phyloP scores from a whole-genome alignment of 1,140 invertebrate species.

The Habropoda laboriosa region DNA sequence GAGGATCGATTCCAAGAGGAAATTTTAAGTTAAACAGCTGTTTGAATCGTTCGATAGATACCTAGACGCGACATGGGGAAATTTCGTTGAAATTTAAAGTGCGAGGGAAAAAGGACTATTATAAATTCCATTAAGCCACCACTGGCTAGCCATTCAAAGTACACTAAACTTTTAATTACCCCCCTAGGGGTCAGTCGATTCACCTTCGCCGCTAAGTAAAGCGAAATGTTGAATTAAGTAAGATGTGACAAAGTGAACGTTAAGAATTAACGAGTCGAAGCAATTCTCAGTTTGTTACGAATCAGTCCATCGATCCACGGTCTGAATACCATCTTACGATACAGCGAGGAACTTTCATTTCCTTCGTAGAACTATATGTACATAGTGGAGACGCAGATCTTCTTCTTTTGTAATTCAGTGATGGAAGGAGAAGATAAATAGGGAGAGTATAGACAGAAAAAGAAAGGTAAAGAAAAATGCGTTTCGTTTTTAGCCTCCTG shows the following conservation, averaged over 20 bases:
- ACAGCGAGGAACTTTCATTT: too few species aligned
- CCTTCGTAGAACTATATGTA: too few species aligned
- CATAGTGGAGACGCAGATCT: too few species aligned
- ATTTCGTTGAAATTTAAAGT: constrained; percentile 50
- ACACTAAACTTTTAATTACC: constrained; percentile 76
- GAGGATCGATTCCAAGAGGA: not conserved
- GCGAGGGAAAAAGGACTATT: constrained; percentile 70
- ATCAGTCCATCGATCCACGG: constrained; percentile 2
- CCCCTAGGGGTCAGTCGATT: constrained; percentile 43
- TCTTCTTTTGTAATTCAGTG: too few species aligned
- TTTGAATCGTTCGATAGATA: not conserved
- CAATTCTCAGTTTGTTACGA: constrained; percentile 49
- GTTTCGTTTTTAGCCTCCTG: too few species aligned
- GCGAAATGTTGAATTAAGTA: constrained; percentile 73
- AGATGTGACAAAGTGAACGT: constrained; percentile 68
- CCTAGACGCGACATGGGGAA: not conserved
- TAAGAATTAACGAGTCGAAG: constrained; percentile 64
- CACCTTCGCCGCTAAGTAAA: constrained; percentile 51
- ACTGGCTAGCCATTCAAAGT: constrained; percentile 70
- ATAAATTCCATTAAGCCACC: constrained; percentile 80
- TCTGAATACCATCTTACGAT: not conserved
- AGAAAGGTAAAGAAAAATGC: too few species aligned
- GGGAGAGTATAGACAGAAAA: too few species aligned
- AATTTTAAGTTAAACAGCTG: not conserved
- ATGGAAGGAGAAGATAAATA: too few species aligned